Base-by-base conservation (phyloP, 35 echinoderm and acorn worm species). In the Antedon bifida region DNA sequence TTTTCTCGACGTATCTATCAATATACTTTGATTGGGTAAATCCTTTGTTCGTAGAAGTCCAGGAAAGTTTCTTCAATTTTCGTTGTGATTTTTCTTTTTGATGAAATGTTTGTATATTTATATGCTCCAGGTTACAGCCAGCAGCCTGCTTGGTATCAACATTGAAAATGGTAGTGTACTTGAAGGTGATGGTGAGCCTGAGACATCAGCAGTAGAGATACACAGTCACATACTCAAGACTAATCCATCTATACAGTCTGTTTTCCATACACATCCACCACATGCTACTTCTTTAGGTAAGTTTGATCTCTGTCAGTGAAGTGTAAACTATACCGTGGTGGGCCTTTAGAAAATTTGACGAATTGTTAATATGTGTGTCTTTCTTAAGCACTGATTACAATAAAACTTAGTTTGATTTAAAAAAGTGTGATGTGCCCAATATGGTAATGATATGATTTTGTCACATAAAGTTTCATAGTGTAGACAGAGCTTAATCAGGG, bases 111-210 rank as follows among this genome's bases (percentile, higher is more conserved):
- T n/a, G n/a, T n/a, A n/a, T n/a, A n/a, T n/a, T n/a, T n/a, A n/a
- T n/a, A n/a, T n/a, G n/a, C n/a, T n/a, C n/a, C n/a, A 93, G 91
- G 95, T 99, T 3, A 99, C 95, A 36, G 91, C 90, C 0, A 93
- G 85, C 17, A 85, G 35, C 75, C 82, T 99, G 33, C 28, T 99
- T 73, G 95, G 95, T 23, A 76, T 99, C 0, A 88, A 93, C 78
- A 80, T 99, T 29, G 78, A 93, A 34, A 88, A 86, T 4, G 88
- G 86, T 17, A 56, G 88, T 34, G 35, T 88, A 33, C 80, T 99
- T 0, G 95, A 99, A 86, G 95, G 95, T 17, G 88, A 90, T 2
- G 95, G 95, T 5, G 38, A 87, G 12, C 82, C 78, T 0, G 91
- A 93, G 33, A 35, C 39, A n/a, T 90, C 85, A 21, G 95, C 95